Evolutionary conservation across 1,140 invertebrate genomes (phyloP).

Genomic region (Dryas iulia): DNA sequence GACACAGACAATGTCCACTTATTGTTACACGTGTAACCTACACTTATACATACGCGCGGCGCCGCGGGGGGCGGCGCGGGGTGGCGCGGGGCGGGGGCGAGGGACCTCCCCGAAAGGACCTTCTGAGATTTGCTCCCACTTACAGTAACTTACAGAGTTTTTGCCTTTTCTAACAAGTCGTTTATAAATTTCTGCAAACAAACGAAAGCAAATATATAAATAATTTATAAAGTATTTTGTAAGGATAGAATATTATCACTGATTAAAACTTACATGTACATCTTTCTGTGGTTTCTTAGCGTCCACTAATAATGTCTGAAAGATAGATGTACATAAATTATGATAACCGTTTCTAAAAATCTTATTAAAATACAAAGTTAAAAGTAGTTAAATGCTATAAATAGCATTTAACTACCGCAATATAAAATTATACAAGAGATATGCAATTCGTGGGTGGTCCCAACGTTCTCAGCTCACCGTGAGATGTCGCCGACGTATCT

Average conservation of each 20-base stretch:
- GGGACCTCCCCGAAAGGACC: background rate
- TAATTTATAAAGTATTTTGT: background rate
- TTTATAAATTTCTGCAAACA: constrained; percentile 92
- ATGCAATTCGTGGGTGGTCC: too few species aligned
- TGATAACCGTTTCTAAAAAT: too few species aligned
- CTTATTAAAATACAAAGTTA: too few species aligned
- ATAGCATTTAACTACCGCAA: too few species aligned
- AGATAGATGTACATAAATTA: constrained; percentile 31
- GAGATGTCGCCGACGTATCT: constrained; percentile 90
- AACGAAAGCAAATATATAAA: constrained; percentile 9
- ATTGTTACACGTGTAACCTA: constrained; percentile 20
- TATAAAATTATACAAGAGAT: too few species aligned
- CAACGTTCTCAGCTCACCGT: constrained; percentile 81
- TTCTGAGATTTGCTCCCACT: constrained; percentile 36
- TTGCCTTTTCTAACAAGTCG: constrained; percentile 92
- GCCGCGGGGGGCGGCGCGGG: background rate
- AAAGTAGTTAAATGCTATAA: too few species aligned
- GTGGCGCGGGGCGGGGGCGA: background rate
- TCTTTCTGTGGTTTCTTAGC: constrained; percentile 92
- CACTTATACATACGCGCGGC: constrained; percentile 5
- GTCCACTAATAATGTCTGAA: constrained; percentile 87
- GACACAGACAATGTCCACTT: constrained; percentile 11
- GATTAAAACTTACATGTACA: constrained; percentile 86
- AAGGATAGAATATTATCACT: too few species aligned
- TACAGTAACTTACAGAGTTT: constrained; percentile 84